Conservation (phyloP, 2,113 vertebrate genomes). For the Nipponia nippon region DNA sequence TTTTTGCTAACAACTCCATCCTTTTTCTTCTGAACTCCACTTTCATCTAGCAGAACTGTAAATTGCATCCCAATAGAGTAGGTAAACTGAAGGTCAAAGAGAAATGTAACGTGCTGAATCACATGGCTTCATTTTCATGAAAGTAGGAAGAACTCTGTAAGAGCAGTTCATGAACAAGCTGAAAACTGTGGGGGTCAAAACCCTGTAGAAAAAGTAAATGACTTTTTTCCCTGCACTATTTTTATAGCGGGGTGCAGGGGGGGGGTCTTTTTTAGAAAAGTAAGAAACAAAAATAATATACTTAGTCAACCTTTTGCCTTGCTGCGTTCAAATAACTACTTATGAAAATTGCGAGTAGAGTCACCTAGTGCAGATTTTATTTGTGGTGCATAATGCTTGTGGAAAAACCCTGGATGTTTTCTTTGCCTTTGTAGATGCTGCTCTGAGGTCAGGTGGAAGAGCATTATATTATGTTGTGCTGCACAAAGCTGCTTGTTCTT, state of each 20-base stretch:
- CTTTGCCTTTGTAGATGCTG: background rate
- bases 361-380: background rate
- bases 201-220: background rate
- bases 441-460: background rate
- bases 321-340: background rate
- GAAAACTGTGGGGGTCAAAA: background rate
- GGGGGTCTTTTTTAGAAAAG: background rate
- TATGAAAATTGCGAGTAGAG: background rate
- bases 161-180: background rate
- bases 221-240: background rate
- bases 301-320: background rate
- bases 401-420: background rate
- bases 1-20: slow-evolving; percentile 14
- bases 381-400: background rate
- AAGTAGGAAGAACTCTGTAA: background rate
- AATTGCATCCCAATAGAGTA: background rate
- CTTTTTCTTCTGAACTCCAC: slow-evolving; percentile 10
- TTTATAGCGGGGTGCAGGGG: background rate
- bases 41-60: background rate
- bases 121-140: background rate
- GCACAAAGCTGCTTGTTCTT: background rate
- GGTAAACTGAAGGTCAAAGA: background rate
- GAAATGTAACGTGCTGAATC: background rate
- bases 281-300: background rate
- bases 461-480: background rate